Percentiles rank a stretch among this genome's conserved stretches.
These are phyloP conservation scores for Cydia fagiglandana DNA, from an alignment of 1,140 invertebrate genomes.

Conservation along the genomic window DNA sequence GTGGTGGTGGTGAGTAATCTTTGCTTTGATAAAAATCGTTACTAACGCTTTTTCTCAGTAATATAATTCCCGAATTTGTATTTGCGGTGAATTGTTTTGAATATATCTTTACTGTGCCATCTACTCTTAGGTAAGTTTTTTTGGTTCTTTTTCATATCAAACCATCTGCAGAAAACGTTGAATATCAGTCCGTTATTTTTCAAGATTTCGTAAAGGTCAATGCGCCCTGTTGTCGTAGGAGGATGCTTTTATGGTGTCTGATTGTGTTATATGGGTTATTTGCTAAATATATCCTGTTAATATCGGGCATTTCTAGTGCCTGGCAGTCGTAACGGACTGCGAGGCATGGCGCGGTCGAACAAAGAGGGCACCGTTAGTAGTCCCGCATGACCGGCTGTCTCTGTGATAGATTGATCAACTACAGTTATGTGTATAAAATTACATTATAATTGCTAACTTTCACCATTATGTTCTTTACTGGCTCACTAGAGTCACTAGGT, in stretches of 20 bases:
- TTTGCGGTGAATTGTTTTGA: neutral
- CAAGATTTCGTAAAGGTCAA: conserved; percentile 70
- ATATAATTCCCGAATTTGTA: neutral
- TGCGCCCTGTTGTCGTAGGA: conserved; percentile 53
- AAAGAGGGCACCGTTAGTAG: conserved; percentile 49
- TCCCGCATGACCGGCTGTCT: conserved; percentile 48
- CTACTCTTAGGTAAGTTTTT: neutral
- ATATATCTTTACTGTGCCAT: neutral
- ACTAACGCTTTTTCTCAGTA: neutral
- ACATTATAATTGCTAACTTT: conserved; percentile 41
- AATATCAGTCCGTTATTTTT: conserved; percentile 69
- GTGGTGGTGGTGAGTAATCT: conserved; percentile 60
- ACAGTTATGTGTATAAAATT: conserved; percentile 47
- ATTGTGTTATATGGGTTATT: conserved; percentile 36
- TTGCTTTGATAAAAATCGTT: conserved; percentile 36
- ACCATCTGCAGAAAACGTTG: conserved; percentile 9
- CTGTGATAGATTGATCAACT: conserved; percentile 42
- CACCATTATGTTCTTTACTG: conserved; percentile 21
- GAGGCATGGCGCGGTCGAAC: conserved; percentile 36
- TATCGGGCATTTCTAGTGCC: neutral
- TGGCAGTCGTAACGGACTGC: neutral
- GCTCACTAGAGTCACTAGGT: neutral
- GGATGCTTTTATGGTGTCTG: conserved; percentile 34
- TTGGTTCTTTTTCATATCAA: conserved; percentile 5
- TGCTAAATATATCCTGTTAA: conserved; percentile 28